phyloP scores from a whole-genome alignment of 2,888 invertebrate genomes.

The Diaprepes abbreviatus region DNA sequence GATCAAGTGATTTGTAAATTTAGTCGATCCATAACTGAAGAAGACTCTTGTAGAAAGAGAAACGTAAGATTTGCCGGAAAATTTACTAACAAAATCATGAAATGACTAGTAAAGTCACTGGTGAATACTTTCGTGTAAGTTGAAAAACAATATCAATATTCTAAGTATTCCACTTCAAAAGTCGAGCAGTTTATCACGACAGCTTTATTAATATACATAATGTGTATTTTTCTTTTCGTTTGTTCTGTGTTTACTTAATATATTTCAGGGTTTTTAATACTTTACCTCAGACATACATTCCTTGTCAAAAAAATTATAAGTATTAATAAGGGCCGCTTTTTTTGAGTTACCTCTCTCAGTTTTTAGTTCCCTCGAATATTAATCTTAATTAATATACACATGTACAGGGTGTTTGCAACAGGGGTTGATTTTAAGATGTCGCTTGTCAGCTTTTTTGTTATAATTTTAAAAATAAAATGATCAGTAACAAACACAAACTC shows the following conservation, averaged over 20 bases:
- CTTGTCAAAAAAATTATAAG: conserved; percentile 48
- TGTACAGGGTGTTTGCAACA: neutral
- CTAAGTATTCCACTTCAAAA: neutral
- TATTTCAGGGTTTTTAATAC: conserved; percentile 54
- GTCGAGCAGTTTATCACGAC: neutral
- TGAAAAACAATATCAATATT: too few species aligned
- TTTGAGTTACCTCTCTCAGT: conserved; percentile 19
- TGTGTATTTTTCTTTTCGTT: conserved; percentile 14
- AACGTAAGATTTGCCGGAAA: too few species aligned
- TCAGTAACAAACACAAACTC: too few species aligned
- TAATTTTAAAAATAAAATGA: too few species aligned
- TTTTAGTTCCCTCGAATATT: neutral
- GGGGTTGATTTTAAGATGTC: neutral
- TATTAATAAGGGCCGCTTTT: conserved; percentile 28
- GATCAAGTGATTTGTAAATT: too few species aligned
- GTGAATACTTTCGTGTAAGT: too few species aligned
- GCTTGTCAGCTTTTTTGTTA: too few species aligned
- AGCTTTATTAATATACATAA: neutral
- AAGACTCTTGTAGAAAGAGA: too few species aligned
- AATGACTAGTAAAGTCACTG: too few species aligned
- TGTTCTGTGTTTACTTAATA: conserved; percentile 47
- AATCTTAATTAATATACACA: neutral
- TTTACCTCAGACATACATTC: conserved; percentile 56
- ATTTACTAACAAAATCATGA: too few species aligned
- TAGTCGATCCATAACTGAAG: too few species aligned